phyloP scores from a whole-genome alignment of 2,797 vertebrate species.

The Allobates femoralis region DNA sequence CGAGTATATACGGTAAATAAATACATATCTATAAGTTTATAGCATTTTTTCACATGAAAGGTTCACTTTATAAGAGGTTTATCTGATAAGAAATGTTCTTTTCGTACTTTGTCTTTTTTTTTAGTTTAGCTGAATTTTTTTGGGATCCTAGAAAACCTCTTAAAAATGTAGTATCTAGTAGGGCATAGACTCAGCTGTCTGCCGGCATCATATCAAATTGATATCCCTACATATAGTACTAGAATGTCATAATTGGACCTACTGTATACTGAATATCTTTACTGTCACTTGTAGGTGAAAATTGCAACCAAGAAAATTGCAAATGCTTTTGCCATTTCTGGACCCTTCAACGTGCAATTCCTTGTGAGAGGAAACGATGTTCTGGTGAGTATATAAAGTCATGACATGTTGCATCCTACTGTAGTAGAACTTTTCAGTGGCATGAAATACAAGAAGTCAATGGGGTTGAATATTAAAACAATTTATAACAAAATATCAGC shows the following conservation, averaged over 20 bases:
- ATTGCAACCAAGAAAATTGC: conserved; percentile 89
- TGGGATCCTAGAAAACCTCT: too few species aligned
- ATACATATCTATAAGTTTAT: too few species aligned
- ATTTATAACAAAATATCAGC: too few species aligned
- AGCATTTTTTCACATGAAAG: too few species aligned
- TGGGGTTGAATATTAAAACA: neutral
- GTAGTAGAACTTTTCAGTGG: too few species aligned
- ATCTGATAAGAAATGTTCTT: too few species aligned
- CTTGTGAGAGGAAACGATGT: conserved; percentile 93
- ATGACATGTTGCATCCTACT: neutral
- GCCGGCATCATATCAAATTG: neutral
- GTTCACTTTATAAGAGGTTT: too few species aligned
- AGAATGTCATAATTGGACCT: conserved; percentile 11
- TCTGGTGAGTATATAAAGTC: conserved; percentile 82
- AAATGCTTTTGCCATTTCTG: conserved; percentile 91
- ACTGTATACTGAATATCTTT: neutral
- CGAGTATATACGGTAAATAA: too few species aligned
- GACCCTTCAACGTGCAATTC: conserved; percentile 95
- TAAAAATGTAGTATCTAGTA: conserved; percentile 13
- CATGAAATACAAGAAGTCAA: neutral
- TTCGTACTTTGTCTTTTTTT: too few species aligned
- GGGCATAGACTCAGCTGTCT: neutral
- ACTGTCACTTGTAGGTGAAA: conserved; percentile 81
- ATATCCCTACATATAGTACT: conserved; percentile 14
- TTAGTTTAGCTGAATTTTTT: too few species aligned